A percentile compares a stretch with the other conserved stretches of the same genome.
phyloP scores from a whole-genome alignment of 2,888 invertebrate genomes.

The Brachyptera putata region DNA sequence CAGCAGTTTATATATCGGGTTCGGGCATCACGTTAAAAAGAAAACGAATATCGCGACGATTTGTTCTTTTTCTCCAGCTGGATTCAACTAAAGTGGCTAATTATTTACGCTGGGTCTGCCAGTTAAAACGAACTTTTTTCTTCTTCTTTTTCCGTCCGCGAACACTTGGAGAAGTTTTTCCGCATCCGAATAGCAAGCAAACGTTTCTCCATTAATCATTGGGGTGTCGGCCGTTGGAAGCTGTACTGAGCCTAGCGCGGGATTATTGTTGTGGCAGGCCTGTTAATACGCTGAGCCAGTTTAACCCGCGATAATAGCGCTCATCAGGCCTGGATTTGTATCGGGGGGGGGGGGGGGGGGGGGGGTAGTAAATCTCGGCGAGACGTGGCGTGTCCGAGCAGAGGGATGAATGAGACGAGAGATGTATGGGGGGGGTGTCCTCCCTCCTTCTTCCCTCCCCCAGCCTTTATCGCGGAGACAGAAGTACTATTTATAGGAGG shows the following conservation, averaged over 20 bases:
- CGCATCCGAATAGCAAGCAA: too few relatives aligned
- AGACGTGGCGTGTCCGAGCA: not conserved
- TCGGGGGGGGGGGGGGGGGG: slow-evolving; percentile 12
- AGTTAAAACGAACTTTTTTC: not conserved
- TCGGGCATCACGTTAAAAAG: too few relatives aligned
- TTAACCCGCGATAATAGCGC: slow-evolving; percentile 23
- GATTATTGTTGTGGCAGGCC: slow-evolving; percentile 22
- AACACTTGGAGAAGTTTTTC: not conserved
- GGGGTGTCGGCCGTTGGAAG: not conserved
- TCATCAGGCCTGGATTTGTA: slow-evolving; percentile 29
- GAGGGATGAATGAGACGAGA: not conserved
- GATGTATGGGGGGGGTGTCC: too few relatives aligned
- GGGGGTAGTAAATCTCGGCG: slow-evolving; percentile 7
- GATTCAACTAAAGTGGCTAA: not conserved
- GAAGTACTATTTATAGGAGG: not conserved
- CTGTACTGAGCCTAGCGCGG: slow-evolving; percentile 5
- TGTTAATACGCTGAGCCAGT: slow-evolving; percentile 19
- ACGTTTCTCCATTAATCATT: slow-evolving; percentile 11
- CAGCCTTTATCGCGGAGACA: not conserved
- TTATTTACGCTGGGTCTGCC: slow-evolving; percentile 1
- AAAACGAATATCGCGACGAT: too few relatives aligned
- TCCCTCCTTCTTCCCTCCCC: too few relatives aligned
- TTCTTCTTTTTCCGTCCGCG: not conserved
- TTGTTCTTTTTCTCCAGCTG: not conserved
- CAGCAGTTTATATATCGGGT: too few relatives aligned